Evolutionary conservation across 2,113 vertebrate species (phyloP).

Genomic region (Phalacrocorax pelagicus): DNA sequence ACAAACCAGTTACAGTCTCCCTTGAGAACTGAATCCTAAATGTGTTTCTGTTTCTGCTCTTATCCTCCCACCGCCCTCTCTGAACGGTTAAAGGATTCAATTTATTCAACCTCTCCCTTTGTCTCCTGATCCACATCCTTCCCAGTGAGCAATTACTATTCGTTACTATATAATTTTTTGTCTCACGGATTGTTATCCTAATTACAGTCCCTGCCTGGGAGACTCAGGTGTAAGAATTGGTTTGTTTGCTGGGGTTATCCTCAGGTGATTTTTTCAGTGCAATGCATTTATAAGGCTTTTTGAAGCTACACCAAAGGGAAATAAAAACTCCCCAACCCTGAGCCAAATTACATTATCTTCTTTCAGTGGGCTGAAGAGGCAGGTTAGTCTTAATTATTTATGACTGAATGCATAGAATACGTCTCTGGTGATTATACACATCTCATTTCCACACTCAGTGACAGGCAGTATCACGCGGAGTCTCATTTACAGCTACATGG

Average conservation of each 20-base stretch:
- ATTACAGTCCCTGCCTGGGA: neutral
- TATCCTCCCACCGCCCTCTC: neutral
- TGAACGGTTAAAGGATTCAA: neutral
- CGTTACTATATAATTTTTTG: neutral
- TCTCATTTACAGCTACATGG: neutral
- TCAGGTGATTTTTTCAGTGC: constrained; percentile 23
- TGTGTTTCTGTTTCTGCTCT: constrained; percentile 6
- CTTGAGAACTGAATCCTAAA: neutral
- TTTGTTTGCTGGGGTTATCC: constrained; percentile 26
- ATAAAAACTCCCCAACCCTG: neutral
- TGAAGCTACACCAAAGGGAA: constrained; percentile 13
- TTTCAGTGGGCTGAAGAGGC: neutral
- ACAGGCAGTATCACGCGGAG: neutral
- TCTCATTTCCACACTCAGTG: neutral
- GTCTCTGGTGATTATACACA: neutral
- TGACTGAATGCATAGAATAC: neutral
- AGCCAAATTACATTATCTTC: constrained; percentile 32
- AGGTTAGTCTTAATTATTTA: constrained; percentile 58
- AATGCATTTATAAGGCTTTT: constrained; percentile 33
- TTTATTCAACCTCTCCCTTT: constrained; percentile 11
- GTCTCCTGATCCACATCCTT: neutral
- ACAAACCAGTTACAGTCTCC: neutral
- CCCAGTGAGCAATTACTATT: neutral
- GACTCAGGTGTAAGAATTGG: neutral
- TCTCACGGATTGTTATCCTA: neutral